Conservation (phyloP, 2,797 vertebrate genomes). For the Cichlasoma orientale region DNA sequence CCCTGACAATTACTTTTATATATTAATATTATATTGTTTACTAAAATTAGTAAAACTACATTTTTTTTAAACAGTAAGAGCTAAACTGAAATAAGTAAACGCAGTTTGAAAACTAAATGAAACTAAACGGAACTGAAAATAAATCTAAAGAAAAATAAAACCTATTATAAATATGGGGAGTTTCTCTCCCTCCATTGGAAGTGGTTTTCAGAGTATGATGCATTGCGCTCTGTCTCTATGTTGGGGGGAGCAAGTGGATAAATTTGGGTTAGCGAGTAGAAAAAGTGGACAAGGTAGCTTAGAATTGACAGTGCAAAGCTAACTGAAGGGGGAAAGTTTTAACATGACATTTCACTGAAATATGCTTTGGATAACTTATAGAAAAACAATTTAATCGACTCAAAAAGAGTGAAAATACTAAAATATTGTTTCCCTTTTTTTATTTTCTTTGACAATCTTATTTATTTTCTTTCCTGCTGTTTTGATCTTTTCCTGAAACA, state of each 20-base stretch:
- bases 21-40: neutral
- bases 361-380: constrained; percentile 51
- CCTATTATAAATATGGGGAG: neutral
- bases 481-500: constrained; percentile 84
- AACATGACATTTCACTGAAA: constrained; percentile 51
- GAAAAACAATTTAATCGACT: constrained; percentile 57
- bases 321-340: constrained; percentile 54
- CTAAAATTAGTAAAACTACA: neutral
- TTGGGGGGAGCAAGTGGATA: constrained; percentile 24
- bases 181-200: neutral
- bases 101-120: neutral
- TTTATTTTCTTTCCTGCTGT: constrained; percentile 79
- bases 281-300: constrained; percentile 25
- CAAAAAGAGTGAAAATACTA: constrained; percentile 68
- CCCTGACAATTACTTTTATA: neutral
- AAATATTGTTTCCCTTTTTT: constrained; percentile 75
- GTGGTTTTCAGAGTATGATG: neutral
- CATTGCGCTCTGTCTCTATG: constrained; percentile 4
- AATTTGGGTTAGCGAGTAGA: constrained; percentile 21
- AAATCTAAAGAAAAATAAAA: neutral
- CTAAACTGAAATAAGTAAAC: neutral
- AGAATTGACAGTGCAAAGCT: constrained; percentile 49
- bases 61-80: neutral
- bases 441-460: constrained; percentile 77
- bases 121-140: neutral